Evolutionary conservation across 2,888 invertebrate species (phyloP), one percentile per base, ranked within the genome.

Genomic region (Coleophora deauratella): DNA sequence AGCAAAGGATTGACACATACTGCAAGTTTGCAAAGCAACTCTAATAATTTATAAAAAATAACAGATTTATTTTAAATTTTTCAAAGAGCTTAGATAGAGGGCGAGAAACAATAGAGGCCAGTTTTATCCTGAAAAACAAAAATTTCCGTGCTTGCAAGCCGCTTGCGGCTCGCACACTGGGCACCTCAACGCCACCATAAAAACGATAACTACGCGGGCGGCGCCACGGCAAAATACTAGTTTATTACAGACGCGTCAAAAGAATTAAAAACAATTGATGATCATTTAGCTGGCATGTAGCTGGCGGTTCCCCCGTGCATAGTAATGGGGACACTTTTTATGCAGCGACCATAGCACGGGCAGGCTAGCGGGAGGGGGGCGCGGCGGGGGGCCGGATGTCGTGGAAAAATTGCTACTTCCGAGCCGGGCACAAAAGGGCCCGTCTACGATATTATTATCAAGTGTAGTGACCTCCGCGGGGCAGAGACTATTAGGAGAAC

Each of bases 371-470:
- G 46, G 36, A 48, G 72, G 72, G 75, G 72, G 62, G 66, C 67
- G 57, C 71, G 55, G 66, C 72, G 62, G 78, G 74, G 66, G 63
- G 54, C 74, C 75, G 76, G 77, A 76, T 76, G 75, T 74, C 74
- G 71, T 59, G 73, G 75, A 77, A 78, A 78, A 78, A 79, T 78
- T 77, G 77, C 74, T 75, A 76, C 77, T 76, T 77, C 77, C 78
- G 76, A 72, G 57, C 63, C 69, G 62, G 62, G 57, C 66, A 72
- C 74, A 72, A 75, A 74, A 66, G 70, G 69, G 65, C 59, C 66
- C 62, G 70, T 66, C 64, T 68, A 58, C 61, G 58, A 75, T 70
- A 71, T 73, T 74, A 75, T 74, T 75, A 74, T 67, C 64, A 69
- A 70, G 69, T 67, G 62, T 65, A 72, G 52, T 70, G 75, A 72